Conservation (phyloP, 2,797 vertebrate species). For the Chaunax sp. region DNA sequence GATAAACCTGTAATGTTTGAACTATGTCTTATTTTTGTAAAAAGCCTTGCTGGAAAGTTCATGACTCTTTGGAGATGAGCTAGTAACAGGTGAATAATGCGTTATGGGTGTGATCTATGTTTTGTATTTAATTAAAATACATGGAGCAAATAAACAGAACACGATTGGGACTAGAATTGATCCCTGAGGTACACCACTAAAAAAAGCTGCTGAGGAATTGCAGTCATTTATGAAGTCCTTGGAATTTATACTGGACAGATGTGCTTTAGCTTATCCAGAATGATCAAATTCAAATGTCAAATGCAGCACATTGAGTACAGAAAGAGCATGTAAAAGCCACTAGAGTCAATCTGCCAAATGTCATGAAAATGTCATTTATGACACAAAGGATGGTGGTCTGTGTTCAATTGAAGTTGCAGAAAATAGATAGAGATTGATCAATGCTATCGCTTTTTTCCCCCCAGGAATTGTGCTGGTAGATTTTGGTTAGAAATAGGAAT, state of each 20-base stretch:
- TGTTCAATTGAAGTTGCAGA: neutral
- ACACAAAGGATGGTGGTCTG: neutral
- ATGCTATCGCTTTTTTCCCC: too few species aligned
- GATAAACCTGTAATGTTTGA: neutral
- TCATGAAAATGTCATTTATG: neutral
- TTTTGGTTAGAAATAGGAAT: neutral
- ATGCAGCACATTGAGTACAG: too few species aligned
- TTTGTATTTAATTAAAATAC: neutral
- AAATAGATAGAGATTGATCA: neutral
- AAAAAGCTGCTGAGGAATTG: neutral
- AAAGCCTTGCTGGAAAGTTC: constrained; percentile 1
- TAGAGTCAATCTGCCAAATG: neutral
- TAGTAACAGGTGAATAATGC: neutral
- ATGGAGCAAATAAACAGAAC: neutral
- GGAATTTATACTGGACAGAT: neutral
- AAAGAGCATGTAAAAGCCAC: constrained; percentile 6
- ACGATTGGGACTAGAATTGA: neutral
- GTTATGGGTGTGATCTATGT: neutral
- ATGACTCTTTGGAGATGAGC: neutral
- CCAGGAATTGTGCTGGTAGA: neutral
- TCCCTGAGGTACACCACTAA: constrained; percentile 12
- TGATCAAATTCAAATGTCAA: constrained; percentile 1
- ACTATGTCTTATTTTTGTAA: neutral
- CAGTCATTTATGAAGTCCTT: neutral
- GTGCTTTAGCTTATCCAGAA: constrained; percentile 1